Evolutionary conservation across 2,113 vertebrate genomes (phyloP), one percentile per base, ranked within the genome.

Genomic region (Clupea harengus): DNA sequence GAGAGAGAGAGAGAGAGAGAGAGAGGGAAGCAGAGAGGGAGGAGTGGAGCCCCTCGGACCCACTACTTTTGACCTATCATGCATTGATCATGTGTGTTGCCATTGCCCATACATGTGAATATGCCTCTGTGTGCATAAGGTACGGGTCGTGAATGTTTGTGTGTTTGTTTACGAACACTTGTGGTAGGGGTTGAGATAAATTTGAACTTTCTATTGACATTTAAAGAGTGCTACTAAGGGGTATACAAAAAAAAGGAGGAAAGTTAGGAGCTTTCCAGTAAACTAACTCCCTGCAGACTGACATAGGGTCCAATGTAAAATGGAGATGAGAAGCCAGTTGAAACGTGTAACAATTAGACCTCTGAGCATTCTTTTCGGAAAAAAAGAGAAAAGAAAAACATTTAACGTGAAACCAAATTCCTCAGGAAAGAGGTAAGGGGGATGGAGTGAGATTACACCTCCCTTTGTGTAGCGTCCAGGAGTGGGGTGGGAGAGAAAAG

Each of bases 261-360:
- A 83, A 86, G 83, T 45, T 28, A 46, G 81, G 95, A 96, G 96
- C 95, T 93, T 95, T 95, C 95, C 92, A 95, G 94, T 94, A 94
- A 92, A 94, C 95, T 32, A 78, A 78, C 28, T 78, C 72, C 72
- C 72, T 78, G 72, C 72, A 78, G 72, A 78, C 72, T 95, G 25
- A 13, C 72, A 78, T 13, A 11, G 13, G 84, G 67, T 78, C 86
- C 86, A 46, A 96, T 94, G 85, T 92, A 95, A 96, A 95, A 95
- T 93, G 93, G 91, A 91, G 93, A 95, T 93, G 94, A 94, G 94
- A 93, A 94, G 93, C 4, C 0, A 94, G 91, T 92, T 93, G 94
- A 95, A 94, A 95, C 92, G 92, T 92, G 93, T 93, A 92, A 95
- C 91, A 93, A 94, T 95, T 94, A 91, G 91, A 91, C 89, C 94